Conservation (phyloP, 2,888 invertebrate species). For the Cosmopolites sordidus region DNA sequence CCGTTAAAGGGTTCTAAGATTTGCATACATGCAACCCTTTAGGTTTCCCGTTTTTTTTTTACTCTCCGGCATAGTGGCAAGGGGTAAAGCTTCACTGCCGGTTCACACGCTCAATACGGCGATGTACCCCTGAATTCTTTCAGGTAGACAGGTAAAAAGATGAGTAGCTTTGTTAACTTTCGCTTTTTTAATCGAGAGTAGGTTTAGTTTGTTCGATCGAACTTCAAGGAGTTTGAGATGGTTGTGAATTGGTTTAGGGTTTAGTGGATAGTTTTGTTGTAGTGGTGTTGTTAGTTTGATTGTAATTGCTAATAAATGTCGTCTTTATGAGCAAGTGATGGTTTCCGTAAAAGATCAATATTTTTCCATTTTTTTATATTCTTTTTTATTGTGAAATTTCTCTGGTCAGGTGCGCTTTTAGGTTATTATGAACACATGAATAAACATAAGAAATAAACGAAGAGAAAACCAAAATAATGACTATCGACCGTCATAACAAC, state of each 20-base stretch:
- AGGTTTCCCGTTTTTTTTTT: slow-evolving; percentile 6
- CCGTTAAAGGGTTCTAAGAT: slow-evolving; percentile 23
- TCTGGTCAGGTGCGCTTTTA: too few species aligned
- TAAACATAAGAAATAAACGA: too few species aligned
- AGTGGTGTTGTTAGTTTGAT: not conserved
- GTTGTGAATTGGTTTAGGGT: not conserved
- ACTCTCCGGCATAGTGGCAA: not conserved
- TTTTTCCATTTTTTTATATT: too few species aligned
- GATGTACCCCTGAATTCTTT: slow-evolving; percentile 19
- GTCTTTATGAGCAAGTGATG: too few species aligned
- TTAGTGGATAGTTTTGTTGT: not conserved
- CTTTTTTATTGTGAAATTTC: too few species aligned
- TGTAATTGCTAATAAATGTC: too few species aligned
- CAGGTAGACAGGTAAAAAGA: slow-evolving; percentile 18
- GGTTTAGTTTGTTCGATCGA: not conserved
- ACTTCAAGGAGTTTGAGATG: not conserved
- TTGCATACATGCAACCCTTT: slow-evolving; percentile 24
- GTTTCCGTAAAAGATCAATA: too few species aligned
- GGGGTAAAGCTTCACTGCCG: slow-evolving; percentile 25
- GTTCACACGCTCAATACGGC: slow-evolving; percentile 26
- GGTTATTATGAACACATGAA: too few species aligned
- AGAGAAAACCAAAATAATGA: too few species aligned
- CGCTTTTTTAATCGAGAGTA: slow-evolving; percentile 7
- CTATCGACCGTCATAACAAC: too few species aligned
- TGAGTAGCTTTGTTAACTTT: slow-evolving; percentile 26